phyloP scores from a whole-genome alignment of 2,888 invertebrate species.

The Cepaea hortensis region DNA sequence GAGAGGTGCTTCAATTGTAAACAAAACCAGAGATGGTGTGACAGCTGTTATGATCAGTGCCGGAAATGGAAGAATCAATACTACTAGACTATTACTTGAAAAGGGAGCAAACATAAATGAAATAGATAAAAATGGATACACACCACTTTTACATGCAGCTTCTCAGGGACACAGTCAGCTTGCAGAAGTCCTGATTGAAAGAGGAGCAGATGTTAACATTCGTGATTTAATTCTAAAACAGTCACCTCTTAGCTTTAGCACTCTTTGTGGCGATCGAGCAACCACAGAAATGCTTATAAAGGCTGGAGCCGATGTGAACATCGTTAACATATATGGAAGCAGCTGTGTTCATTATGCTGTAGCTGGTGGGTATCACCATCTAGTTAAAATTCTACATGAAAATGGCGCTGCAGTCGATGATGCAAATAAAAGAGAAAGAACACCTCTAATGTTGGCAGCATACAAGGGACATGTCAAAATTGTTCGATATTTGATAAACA shows the following conservation, averaged over 20 bases:
- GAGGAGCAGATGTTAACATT: neutral
- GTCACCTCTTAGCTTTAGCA: neutral
- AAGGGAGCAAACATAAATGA: neutral
- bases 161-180: neutral
- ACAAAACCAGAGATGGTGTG: neutral
- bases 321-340: neutral
- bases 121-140: neutral
- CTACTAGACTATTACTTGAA: neutral
- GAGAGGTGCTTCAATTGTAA: neutral
- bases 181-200: slow-evolving; percentile 8
- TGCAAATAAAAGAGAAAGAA: neutral
- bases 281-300: neutral
- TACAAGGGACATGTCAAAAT: neutral
- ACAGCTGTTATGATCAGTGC: slow-evolving; percentile 16
- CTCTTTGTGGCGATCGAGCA: neutral
- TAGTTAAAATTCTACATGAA: neutral
- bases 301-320: slow-evolving; percentile 10
- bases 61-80: neutral
- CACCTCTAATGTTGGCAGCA: slow-evolving; percentile 23
- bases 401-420: neutral
- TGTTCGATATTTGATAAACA: neutral
- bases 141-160: slow-evolving; percentile 12
- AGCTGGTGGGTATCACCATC: neutral
- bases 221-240: neutral
- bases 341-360: slow-evolving; percentile 5